A percentile compares a stretch with the other conserved stretches of the same genome.
Conservation (phyloP, 1,140 invertebrate genomes). For the Stenopsyche tienmushanensis region DNA sequence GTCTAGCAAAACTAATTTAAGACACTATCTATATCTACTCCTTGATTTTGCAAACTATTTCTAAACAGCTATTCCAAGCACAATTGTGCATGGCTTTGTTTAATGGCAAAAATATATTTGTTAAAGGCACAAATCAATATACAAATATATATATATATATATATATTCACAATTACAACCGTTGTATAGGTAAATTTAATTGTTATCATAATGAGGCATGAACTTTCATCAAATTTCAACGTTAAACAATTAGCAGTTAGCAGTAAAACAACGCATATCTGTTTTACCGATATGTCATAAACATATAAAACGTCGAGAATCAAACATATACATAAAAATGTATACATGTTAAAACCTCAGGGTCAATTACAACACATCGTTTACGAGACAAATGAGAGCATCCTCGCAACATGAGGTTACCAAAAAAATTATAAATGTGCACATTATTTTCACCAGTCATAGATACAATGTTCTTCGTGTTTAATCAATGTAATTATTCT, state of each 20-base stretch:
- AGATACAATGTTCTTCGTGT: background rate
- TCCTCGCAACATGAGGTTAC: too few relatives aligned
- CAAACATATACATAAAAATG: background rate
- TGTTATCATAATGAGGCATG: conserved; percentile 13
- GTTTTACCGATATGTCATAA: conserved; percentile 23
- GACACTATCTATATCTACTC: conserved; percentile 11
- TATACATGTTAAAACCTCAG: background rate
- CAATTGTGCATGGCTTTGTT: conserved; percentile 23
- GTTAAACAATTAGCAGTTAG: background rate
- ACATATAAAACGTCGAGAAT: background rate
- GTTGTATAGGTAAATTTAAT: conserved; percentile 15
- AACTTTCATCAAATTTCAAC: background rate
- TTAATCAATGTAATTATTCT: conserved; percentile 41
- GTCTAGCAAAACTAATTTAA: conserved; percentile 28
- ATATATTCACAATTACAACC: conserved; percentile 37
- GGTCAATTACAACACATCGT: background rate
- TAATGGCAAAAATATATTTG: conserved; percentile 40
- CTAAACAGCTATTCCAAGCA: conserved; percentile 20
- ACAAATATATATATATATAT: too few relatives aligned
- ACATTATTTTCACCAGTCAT: background rate
- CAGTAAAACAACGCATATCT: conserved; percentile 2
- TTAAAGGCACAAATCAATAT: conserved; percentile 42
- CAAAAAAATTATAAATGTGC: background rate
- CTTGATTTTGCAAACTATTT: conserved; percentile 28
- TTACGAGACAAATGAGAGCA: background rate